Base-by-base conservation (phyloP, 2,113 vertebrate species). In the Xiphorhynchus elegans region DNA sequence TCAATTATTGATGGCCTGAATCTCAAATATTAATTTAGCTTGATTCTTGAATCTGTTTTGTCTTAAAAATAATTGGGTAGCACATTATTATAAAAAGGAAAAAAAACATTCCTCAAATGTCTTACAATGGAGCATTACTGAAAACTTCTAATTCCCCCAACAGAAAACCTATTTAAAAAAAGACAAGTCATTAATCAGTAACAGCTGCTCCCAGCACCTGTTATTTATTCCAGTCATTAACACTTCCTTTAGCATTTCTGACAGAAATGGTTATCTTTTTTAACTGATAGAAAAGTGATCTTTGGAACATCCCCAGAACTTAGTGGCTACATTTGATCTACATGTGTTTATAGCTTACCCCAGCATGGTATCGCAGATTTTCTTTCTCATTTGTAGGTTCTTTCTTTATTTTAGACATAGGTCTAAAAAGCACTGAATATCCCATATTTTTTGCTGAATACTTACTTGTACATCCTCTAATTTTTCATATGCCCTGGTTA, bases 121-220 rank as follows among this genome's bases (percentile, higher is more conserved):
- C 74, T 95, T 83, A 84, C 82, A 94, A 59, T 50, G n/a, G 53
- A 97, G 49, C 50, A 55, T 66, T 87, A 78, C 91, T 87, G 63
- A 88, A 91, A 96, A 95, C 52, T 96, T 94, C 89, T 93, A 75
- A 93, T 96, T 95, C 85, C 53, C 70, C 37, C 90, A 96, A 87
- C 94, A 97, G 93, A 97, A 97, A 97, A 92, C 68, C 46, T 72
- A 63, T 93, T 96, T 93, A 10, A 96, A 96, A 96, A 97, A 84
- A 86, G 94, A 84, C 60, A 84, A 92, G 97, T 91, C 84, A 62
- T 94, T 93, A 96, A 91, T 95, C 92, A 85, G 89, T 50, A 91
- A 94, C 98, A 98, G 98, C 97, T 98, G 98, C 94, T 95, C 93
- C 87, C 66, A 50, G 80, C 98, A 98, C 97, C 98, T 98, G 98